These are phyloP conservation scores for Argyra leucocephala DNA, from an alignment of 2,888 invertebrate species.

Conservation along the genomic window DNA sequence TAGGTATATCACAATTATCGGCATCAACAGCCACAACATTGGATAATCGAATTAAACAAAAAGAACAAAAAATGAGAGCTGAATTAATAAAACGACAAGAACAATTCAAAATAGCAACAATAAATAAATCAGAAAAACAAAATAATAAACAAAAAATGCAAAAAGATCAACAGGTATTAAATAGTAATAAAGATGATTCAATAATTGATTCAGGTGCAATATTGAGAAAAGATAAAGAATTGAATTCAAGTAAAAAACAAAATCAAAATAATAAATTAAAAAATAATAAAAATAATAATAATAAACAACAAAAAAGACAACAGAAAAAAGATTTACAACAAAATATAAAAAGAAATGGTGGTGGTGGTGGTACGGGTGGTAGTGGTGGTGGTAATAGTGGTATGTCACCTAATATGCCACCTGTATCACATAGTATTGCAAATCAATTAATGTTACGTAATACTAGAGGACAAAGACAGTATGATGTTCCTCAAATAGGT, in stretches of 20 bases:
- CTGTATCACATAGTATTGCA: conserved; percentile 52
- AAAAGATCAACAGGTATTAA: conserved; percentile 20
- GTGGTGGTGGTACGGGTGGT: conserved; percentile 27
- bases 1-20: neutral
- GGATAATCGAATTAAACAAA: conserved; percentile 8
- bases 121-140: conserved; percentile 10
- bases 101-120: conserved; percentile 11
- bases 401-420: conserved; percentile 25
- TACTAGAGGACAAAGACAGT: conserved; percentile 63
- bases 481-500: conserved; percentile 83
- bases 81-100: conserved; percentile 10
- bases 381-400: conserved; percentile 17
- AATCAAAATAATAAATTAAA: neutral
- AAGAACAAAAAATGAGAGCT: conserved; percentile 17
- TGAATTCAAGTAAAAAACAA: conserved; percentile 12
- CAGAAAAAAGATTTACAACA: conserved; percentile 16
- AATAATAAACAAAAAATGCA: conserved; percentile 8
- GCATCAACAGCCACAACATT: conserved; percentile 7
- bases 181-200: conserved; percentile 15
- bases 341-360: conserved; percentile 36
- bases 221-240: conserved; percentile 20
- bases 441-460: conserved; percentile 71
- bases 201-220: conserved; percentile 15
- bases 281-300: neutral
- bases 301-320: conserved; percentile 27